Evolutionary conservation across 2,113 vertebrate genomes (phyloP), one percentile per base, ranked within the genome.

Genomic region (Aythya baeri): DNA sequence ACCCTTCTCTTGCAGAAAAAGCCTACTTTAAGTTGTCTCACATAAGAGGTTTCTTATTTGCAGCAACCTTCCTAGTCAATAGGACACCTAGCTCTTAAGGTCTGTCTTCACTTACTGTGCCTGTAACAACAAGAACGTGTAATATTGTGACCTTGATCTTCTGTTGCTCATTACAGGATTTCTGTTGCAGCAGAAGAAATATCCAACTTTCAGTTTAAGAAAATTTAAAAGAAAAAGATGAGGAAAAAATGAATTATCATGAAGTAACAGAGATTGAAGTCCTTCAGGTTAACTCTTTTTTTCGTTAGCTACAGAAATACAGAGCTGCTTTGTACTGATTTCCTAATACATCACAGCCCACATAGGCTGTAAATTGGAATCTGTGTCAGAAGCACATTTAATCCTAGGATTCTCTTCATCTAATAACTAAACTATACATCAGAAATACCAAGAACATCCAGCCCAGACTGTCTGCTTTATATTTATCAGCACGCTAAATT

Each of bases 321-420:
- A 77, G 67, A 87, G 44, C 71, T 50, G 52, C 10, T 66, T 68
- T 71, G 38, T 29, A 29, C 22, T 7, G 38, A 86, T 88, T 91
- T 82, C 80, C 86, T 73, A 93, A 75, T 6, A 6, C 83, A 91
- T 54, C 50, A 49, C 83, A 95, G 81, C 38, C 63, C 73, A 75
- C 54, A 22, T 10, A 55, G 44, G 44, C 76, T 89, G 83, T 44
- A 22, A 85, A 94, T 49, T 62, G 59, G 79, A 96, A 95, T 95
- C 90, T 94, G 66, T 94, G 95, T 78, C 92, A 94, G 93, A 96
- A 94, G 81, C 80, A 34, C 74, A 72, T 95, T 93, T 96, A 96
- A 96, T 96, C 94, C 32, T 18, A 52, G 78, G 76, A 97, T 88
- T 96, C 72, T 75, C 67, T 91, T 95, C 65, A 89, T 85, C 82